Base-by-base conservation (phyloP, 1,140 invertebrate genomes). In the Euschistus heros region DNA sequence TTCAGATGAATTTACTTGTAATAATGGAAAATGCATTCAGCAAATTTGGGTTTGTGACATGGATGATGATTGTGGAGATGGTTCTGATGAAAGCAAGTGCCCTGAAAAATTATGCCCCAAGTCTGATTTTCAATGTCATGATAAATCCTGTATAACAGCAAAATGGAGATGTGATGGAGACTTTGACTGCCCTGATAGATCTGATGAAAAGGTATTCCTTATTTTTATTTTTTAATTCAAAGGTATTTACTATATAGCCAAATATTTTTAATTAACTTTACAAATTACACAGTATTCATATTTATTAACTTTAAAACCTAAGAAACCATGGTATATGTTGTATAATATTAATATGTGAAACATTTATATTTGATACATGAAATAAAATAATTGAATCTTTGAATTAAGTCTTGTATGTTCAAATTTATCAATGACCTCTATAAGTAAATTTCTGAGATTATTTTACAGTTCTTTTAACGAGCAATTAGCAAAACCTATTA, bases 161-260 rank as follows among this genome's bases (percentile, higher is more conserved):
- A 78, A 82, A 7, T 96, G 91, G 91, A 82, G 87, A 8, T 97
- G 93, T 74, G 92, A 97, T 76, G 81, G 84, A 26, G 88, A 92
- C 71, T 82, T 91, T 69, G 92, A 95, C 74, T 95, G 92, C 70
- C 86, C 85, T 5, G 89, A 92, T 71, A 82, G 81, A 24, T 87
- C 83, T 47, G 91, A 94, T 72, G 91, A 94, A 72, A 78, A 80
- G 37, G 79, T 88, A 72, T 94, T 92, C 72, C 80, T 81, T 4
- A 76, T 82, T 46, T 76, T 78, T 10, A 37, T 5, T 86, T 82
- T 5, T 92, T 89, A 72, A 75, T 82, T 64, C 80, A 81, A 0
- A 64, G 63, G 33, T 22, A 60, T 30, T 60, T 60, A 15, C 57
- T 27, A 30, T 60, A 30, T 18, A 30, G 10, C 33, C 13, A 62